Percentiles rank a stretch among this genome's conserved stretches.
These are phyloP conservation scores for Syrmaticus mikado DNA, from an alignment of 2,113 vertebrate species.

Conservation along the genomic window DNA sequence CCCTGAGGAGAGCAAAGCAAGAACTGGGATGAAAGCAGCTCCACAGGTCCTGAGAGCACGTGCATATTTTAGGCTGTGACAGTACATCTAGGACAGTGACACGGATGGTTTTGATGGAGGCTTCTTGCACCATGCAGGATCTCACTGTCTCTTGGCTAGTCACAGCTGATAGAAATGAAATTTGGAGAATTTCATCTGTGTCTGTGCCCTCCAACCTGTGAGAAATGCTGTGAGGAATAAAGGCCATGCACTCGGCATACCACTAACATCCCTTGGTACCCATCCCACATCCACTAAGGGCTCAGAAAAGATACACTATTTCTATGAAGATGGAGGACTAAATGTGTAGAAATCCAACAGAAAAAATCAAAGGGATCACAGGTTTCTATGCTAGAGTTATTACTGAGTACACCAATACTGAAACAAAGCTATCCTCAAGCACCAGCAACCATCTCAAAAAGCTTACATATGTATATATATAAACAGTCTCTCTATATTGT, in stretches of 20 bases:
- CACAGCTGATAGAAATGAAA: background rate
- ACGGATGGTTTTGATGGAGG: background rate
- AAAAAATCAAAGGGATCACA: background rate
- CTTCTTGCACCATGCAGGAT: background rate
- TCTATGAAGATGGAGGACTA: background rate
- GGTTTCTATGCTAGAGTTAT: background rate
- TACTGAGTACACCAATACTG: background rate
- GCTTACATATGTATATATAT: background rate
- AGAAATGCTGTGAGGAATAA: rapidly evolving
- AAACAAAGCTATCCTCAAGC: background rate
- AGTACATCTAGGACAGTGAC: rapidly evolving
- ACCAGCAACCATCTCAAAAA: background rate
- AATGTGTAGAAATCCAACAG: background rate
- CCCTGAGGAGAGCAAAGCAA: constrained; percentile 70
- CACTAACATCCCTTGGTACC: background rate
- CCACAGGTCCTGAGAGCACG: rapidly evolving
- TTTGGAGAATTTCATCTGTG: background rate
- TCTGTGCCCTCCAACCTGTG: rapidly evolving
- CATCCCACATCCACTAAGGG: rapidly evolving
- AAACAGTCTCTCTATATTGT: too few species aligned
- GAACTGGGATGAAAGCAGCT: rapidly evolving
- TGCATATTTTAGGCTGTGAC: too few species aligned
- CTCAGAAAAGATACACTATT: too few species aligned
- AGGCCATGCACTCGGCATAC: rapidly evolving
- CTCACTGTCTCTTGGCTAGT: background rate